Evolutionary conservation across 2,797 vertebrate species (phyloP).

Genomic region (Prunella strophiata): DNA sequence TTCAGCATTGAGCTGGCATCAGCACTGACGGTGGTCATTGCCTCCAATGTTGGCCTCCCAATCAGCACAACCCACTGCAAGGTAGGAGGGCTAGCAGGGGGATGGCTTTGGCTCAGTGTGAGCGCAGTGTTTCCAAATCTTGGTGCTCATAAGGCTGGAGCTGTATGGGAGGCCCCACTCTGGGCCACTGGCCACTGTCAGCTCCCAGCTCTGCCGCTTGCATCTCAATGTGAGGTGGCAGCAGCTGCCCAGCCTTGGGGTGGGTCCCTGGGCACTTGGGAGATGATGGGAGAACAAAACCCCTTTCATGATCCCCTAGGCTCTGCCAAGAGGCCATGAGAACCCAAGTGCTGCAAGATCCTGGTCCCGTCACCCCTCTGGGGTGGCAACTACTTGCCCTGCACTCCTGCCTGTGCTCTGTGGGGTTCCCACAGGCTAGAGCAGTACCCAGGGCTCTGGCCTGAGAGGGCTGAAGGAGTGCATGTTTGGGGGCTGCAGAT

Average conservation of each 20-base stretch:
- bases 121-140: not conserved
- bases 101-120: fast-evolving
- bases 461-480: not conserved
- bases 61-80: constrained; percentile 99
- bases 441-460: not conserved
- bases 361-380: not conserved
- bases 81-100: constrained; percentile 71
- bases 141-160: fast-evolving
- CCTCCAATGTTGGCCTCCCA: constrained; percentile 94
- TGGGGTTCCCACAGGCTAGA: not conserved
- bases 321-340: not conserved
- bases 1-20: constrained; percentile 97
- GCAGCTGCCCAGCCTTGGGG: fast-evolving
- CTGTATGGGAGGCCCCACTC: not conserved
- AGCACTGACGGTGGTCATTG: constrained; percentile 91
- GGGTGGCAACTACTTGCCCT: not conserved
- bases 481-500: not conserved
- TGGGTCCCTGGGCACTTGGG: not conserved
- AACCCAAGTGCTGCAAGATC: fast-evolving
- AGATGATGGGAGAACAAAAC: not conserved
- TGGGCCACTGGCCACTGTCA: not conserved
- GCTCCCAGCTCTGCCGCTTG: fast-evolving
- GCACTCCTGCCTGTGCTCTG: not conserved
- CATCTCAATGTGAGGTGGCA: not conserved
- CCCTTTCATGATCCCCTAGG: not conserved